Evolutionary conservation across 2,888 invertebrate genomes (phyloP).

Genomic region (Chymomyza caudatula): DNA sequence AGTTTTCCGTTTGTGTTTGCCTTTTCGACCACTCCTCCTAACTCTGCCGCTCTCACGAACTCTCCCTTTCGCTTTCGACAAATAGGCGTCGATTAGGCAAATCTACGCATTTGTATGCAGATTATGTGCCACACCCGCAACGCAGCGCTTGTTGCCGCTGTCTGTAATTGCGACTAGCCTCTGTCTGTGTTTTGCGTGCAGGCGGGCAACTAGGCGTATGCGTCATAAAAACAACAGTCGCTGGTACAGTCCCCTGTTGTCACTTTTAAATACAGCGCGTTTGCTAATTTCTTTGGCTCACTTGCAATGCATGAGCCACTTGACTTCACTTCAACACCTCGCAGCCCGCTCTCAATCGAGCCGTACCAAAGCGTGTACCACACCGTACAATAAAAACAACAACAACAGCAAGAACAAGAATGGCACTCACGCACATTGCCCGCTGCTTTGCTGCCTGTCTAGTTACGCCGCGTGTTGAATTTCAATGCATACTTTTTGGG

Average conservation of each 20-base stretch:
- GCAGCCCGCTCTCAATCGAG: conserved; percentile 19
- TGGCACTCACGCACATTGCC: conserved; percentile 2
- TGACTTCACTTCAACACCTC: conserved; percentile 37
- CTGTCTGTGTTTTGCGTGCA: conserved; percentile 27
- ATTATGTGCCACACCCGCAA: conserved; percentile 62
- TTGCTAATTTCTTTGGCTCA: conserved; percentile 5
- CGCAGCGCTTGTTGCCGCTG: conserved; percentile 16
- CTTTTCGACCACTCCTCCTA: not conserved
- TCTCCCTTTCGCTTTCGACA: conserved; percentile 30
- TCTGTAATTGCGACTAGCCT: conserved; percentile 64
- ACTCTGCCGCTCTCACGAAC: not conserved
- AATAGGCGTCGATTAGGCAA: conserved; percentile 74
- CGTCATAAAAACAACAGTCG: conserved; percentile 41
- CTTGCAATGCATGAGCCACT: conserved; percentile 43
- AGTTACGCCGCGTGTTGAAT: conserved; percentile 61
- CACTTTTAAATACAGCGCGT: conserved; percentile 17
- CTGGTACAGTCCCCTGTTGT: conserved; percentile 4
- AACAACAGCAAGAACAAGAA: not conserved
- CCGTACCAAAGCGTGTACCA: conserved; percentile 22
- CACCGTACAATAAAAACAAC: not conserved
- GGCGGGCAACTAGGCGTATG: conserved; percentile 50
- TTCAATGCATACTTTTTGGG: conserved; percentile 65
- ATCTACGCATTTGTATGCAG: conserved; percentile 73
- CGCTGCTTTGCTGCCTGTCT: not conserved
- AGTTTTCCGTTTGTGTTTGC: conserved; percentile 24